Evolutionary conservation across 2,113 vertebrate species (phyloP).

Genomic region (Lepus europaeus): DNA sequence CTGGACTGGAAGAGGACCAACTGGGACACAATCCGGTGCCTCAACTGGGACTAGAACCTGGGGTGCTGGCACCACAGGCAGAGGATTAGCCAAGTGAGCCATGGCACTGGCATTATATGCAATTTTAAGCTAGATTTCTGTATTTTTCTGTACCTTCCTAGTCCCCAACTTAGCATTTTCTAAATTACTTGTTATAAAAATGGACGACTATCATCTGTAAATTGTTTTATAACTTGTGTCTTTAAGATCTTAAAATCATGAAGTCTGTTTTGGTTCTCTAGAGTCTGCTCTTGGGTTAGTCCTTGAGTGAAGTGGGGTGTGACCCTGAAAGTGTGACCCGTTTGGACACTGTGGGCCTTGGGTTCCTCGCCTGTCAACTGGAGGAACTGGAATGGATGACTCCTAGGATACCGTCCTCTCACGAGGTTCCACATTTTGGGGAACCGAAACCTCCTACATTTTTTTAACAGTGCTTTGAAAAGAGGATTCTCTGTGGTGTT

Average conservation of each 20-base stretch:
- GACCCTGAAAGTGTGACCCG: neutral
- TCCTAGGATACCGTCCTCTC: neutral
- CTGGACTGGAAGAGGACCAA: too few relatives aligned
- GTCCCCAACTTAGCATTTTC: neutral
- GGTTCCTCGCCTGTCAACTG: neutral
- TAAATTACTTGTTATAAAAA: neutral
- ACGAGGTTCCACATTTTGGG: neutral
- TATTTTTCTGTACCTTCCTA: neutral
- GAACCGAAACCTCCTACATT: neutral
- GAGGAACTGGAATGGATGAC: neutral
- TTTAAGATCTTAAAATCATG: neutral
- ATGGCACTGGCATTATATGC: neutral
- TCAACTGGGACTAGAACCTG: too few relatives aligned
- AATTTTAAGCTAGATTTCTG: neutral
- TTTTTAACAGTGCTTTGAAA: neutral
- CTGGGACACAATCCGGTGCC: too few relatives aligned
- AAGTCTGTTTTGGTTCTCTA: neutral
- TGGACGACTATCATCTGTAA: neutral
- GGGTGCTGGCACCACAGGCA: too few relatives aligned
- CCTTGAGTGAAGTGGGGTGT: neutral
- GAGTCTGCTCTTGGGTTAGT: neutral
- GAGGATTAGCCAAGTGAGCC: too few relatives aligned
- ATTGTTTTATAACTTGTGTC: neutral
- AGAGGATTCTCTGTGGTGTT: neutral
- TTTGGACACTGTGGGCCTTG: neutral